Evolutionary conservation across 2,797 vertebrate genomes (phyloP), one percentile per base, ranked within the genome.

Genomic region (Sebastes trivittatus): DNA sequence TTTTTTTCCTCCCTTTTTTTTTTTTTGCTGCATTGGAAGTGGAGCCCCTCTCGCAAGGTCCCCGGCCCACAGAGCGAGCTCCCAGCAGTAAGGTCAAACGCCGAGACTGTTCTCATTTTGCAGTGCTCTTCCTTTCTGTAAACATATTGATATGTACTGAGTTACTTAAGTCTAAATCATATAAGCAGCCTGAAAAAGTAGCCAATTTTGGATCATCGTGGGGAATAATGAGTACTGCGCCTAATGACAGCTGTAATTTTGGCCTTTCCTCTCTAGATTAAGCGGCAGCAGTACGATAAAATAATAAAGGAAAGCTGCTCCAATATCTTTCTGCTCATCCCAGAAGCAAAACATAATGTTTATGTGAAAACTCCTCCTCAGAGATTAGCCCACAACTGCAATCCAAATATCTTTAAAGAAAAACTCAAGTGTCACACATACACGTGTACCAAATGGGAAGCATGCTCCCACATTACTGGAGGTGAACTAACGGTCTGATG

Each of bases 391-490:
- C 78, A 75, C 81, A 65, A 34, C 72, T 81, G 80, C 78, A 65
- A 73, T 79, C 79, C 69, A 75, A 86, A 85, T 67, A 67, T 27
- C 87, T 46, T 82, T 61, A 63, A 34, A 77, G 63, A 46, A 81
- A 65, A 83, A 82, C 63, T 81, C 9, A 69, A 81, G 87, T 82
- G 86, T 85, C 84, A 78, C 86, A 87, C 85, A 70, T 79, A 82
- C 71, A 88, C n/a, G 69, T 87, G 88, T 73, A 49, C 89, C 59
- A 11, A 69, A 89, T 83, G 87, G 91, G 88, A 93, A 84, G 77
- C 91, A 94, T 95, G 95, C 94, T 95, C 89, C 95, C 94, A 86
- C 80, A n/a, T 84, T 64, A 90, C 91, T 89, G 89, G 80, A 92
- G 93, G 90, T 92, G 88, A 94, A 91, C 85, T 81, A 91, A 94